Conservation (phyloP, 2,888 invertebrate species). For the Galeruca laticollis region DNA sequence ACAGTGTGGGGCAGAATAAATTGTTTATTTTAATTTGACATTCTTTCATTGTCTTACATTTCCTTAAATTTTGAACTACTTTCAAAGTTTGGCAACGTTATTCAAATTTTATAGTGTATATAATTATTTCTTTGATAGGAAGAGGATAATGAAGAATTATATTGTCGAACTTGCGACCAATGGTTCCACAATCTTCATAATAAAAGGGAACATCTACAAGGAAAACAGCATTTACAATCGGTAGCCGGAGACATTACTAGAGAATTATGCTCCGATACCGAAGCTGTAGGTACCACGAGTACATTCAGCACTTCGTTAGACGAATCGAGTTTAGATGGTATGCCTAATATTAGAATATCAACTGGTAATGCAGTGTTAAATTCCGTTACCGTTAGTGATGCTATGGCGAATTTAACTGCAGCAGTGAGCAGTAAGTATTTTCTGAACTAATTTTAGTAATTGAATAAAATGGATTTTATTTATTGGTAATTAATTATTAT, state of each 20-base stretch:
- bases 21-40: background rate
- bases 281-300: constrained; percentile 45
- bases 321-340: constrained; percentile 65
- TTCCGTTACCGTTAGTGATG: constrained; percentile 58
- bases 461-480: no score
- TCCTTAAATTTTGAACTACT: no score
- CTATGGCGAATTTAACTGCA: constrained; percentile 61
- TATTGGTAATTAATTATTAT: no score
- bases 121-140: constrained; percentile 61
- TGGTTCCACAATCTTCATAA: constrained; percentile 72
- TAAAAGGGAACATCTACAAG: constrained; percentile 72
- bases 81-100: background rate
- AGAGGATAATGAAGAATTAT: constrained; percentile 70
- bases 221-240: constrained; percentile 69
- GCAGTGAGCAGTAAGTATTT: constrained; percentile 60
- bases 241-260: constrained; percentile 64
- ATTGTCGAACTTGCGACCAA: constrained; percentile 72
- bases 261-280: constrained; percentile 59
- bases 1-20: constrained; percentile 9
- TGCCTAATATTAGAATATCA: constrained; percentile 50
- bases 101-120: background rate
- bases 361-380: constrained; percentile 23
- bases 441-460: constrained; percentile 14
- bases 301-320: constrained; percentile 61
- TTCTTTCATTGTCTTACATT: no score